Evolutionary conservation across 2,797 vertebrate species (phyloP).

Genomic region (Chrysocyon brachyurus): DNA sequence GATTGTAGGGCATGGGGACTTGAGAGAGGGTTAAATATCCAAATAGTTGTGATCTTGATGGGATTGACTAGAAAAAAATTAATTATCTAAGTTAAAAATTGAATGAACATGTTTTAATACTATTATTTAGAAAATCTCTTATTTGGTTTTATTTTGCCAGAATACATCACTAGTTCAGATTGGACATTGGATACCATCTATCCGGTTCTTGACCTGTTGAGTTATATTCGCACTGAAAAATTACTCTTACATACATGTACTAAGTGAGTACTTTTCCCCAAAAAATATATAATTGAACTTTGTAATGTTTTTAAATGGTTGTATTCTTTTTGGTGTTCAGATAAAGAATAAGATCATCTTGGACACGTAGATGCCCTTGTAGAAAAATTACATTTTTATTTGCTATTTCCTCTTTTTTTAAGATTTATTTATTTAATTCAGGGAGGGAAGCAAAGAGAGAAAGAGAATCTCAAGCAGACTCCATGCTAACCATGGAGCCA

Average conservation of each 20-base stretch:
- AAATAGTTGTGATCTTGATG: neutral
- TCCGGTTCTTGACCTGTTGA: slow-evolving; percentile 95
- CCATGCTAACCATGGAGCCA: neutral
- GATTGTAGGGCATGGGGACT: neutral
- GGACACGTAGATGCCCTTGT: neutral
- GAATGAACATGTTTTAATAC: neutral
- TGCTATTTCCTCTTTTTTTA: neutral
- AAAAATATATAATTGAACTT: slow-evolving; percentile 36
- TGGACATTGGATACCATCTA: slow-evolving; percentile 94
- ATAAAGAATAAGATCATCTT: neutral
- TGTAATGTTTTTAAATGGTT: neutral
- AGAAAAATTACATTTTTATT: neutral
- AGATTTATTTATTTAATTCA: neutral
- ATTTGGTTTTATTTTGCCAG: slow-evolving; percentile 87
- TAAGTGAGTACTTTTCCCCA: slow-evolving; percentile 90
- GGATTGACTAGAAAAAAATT: neutral
- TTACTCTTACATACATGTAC: slow-evolving; percentile 93
- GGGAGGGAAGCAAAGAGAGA: neutral
- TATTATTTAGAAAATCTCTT: slow-evolving; percentile 36
- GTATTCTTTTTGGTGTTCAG: neutral
- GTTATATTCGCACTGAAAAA: slow-evolving; percentile 95
- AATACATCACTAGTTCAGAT: slow-evolving; percentile 91
- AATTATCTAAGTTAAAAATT: neutral
- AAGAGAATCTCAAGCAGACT: neutral
- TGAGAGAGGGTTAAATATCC: neutral